A percentile compares a stretch with the other conserved stretches of the same genome.
Conservation (phyloP, 2,113 vertebrate genomes). For the Muntiacus reevesi region DNA sequence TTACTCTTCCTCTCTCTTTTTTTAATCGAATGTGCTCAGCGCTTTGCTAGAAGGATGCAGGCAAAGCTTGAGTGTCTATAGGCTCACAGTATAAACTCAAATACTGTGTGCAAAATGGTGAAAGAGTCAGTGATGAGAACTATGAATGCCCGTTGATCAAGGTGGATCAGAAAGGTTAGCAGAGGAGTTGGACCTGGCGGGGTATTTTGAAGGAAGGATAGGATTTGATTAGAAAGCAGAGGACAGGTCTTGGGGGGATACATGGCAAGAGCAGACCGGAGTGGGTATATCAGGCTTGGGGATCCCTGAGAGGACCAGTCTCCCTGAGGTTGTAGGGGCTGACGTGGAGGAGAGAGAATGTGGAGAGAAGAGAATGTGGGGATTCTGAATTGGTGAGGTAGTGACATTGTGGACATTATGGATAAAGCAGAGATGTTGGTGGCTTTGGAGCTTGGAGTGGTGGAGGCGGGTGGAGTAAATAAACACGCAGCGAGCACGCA, state of each 20-base stretch:
- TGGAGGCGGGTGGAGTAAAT: background rate
- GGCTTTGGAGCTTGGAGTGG: background rate
- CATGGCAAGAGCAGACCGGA: background rate
- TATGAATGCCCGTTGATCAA: background rate
- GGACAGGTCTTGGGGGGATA: accelerated
- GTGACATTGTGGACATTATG: background rate
- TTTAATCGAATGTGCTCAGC: too few species aligned
- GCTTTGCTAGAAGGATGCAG: background rate
- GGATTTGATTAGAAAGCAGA: background rate
- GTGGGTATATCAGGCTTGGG: background rate
- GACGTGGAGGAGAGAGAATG: too few species aligned
- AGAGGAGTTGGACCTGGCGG: background rate
- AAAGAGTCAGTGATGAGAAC: background rate
- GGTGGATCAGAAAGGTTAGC: background rate
- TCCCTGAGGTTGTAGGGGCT: background rate
- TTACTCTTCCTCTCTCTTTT: background rate
- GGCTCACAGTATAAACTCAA: background rate
- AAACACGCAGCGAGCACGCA: accelerated
- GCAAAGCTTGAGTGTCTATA: background rate
- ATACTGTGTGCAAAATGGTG: background rate
- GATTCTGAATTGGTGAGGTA: background rate
- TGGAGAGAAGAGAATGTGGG: background rate
- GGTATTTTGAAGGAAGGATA: background rate
- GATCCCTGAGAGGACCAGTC: background rate
- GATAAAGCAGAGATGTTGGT: background rate